These are phyloP conservation scores for Anas bahamensis DNA, from an alignment of 2,797 vertebrate species.

Conservation along the genomic window DNA sequence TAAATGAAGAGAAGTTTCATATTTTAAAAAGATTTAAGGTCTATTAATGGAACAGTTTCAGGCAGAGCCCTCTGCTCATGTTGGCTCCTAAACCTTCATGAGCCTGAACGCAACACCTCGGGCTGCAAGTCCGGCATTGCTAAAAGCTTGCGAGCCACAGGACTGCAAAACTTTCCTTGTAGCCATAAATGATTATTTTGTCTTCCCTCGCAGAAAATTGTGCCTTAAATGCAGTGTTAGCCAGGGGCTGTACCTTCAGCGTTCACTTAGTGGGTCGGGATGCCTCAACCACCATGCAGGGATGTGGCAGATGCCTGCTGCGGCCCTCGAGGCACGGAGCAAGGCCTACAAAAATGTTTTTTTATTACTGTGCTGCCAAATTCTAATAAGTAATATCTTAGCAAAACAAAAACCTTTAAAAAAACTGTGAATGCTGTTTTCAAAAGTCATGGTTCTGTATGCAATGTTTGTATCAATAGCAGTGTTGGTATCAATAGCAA, in stretches of 20 bases:
- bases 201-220: neutral
- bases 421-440: neutral
- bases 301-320: neutral
- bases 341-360: neutral
- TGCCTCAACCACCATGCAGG: fast-evolving
- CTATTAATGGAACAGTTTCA: neutral
- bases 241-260: neutral
- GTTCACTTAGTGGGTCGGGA: neutral
- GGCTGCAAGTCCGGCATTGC: neutral
- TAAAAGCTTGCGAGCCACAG: neutral
- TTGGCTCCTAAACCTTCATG: neutral
- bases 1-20: neutral
- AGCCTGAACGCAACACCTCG: neutral
- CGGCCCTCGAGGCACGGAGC: neutral
- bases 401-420: neutral
- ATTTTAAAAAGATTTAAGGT: neutral
- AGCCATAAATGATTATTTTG: neutral
- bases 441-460: neutral
- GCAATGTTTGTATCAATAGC: neutral
- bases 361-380: neutral
- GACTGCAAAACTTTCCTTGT: neutral
- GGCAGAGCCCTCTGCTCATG: neutral
- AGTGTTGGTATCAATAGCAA: neutral
- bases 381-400: neutral
- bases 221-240: fast-evolving